Evolutionary conservation across 1,140 invertebrate species (phyloP), one percentile per base, ranked within the genome.

Genomic region (Cydia amplana): DNA sequence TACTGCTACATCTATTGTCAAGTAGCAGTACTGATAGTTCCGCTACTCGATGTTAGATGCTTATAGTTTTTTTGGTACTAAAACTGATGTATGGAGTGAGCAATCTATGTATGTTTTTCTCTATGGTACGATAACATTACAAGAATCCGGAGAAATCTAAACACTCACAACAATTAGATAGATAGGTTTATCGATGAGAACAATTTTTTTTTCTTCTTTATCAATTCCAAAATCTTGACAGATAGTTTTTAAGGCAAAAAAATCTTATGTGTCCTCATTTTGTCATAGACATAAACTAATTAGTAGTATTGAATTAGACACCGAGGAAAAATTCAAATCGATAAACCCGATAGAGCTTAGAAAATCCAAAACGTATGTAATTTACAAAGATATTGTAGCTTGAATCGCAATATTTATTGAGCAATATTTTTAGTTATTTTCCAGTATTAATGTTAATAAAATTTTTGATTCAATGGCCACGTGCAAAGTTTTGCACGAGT

Each of bases 91-190:
- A n/a, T n/a, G n/a, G n/a, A n/a, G n/a, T n/a, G n/a, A n/a, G n/a
- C n/a, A n/a, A n/a, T n/a, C n/a, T n/a, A n/a, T n/a, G n/a, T n/a
- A n/a, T n/a, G n/a, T n/a, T n/a, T n/a, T n/a, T n/a, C n/a, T n/a
- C n/a, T n/a, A n/a, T n/a, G n/a, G n/a, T n/a, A n/a, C n/a, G 74
- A 72, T 70, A 70, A 78, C 74, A 49, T 76, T 72, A 76, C 72
- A 77, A 81, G 60, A 75, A 76, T 78, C 63, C 65, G 64, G 23
- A 79, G 76, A 65, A 79, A 76, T 79, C 82, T 83, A 83, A 72
- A 79, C 76, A 83, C 80, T 75, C 79, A 83, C 82, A 67, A 83
- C 82, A 82, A 79, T 79, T 72, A 83, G 82, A 82, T 78, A 78
- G 72, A 78, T 76, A 77, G 75, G 65, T 75, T 64, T 67, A 28